These are phyloP conservation scores for Anguilla megastoma DNA, from an alignment of 2,797 vertebrate genomes.

Conservation along the genomic window DNA sequence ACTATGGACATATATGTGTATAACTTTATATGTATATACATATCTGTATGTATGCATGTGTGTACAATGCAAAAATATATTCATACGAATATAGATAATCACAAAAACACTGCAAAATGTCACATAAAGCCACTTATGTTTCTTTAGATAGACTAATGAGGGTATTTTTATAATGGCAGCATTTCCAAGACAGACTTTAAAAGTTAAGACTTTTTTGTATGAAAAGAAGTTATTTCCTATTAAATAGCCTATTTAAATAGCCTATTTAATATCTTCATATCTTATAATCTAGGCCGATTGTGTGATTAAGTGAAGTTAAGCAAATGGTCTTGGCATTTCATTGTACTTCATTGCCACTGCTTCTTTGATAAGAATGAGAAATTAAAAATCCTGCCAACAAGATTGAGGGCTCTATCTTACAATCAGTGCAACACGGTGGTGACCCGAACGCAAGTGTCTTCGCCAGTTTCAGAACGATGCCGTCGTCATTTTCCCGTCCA, in stretches of 20 bases:
- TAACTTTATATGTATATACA: constrained; percentile 40
- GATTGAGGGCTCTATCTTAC: background rate
- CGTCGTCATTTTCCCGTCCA: background rate
- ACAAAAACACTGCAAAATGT: constrained; percentile 21
- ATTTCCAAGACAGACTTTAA: constrained; percentile 33
- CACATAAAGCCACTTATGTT: constrained; percentile 35
- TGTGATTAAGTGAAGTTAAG: constrained; percentile 8
- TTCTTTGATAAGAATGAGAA: background rate
- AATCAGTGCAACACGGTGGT: background rate
- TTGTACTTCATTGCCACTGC: background rate
- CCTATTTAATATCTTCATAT: constrained; percentile 4
- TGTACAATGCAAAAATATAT: constrained; percentile 32
- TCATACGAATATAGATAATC: constrained; percentile 15
- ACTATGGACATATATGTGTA: constrained; percentile 43
- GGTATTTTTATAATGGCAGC: constrained; percentile 30
- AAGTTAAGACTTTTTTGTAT: constrained; percentile 31
- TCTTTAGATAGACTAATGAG: constrained; percentile 31
- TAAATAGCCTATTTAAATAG: constrained; percentile 11
- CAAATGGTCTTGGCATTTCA: background rate
- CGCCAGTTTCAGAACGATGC: background rate
- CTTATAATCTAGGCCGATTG: background rate
- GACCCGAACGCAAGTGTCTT: background rate
- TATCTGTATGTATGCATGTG: constrained; percentile 41
- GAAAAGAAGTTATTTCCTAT: constrained; percentile 27
- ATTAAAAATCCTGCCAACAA: background rate